phyloP scores from a whole-genome alignment of 1,140 invertebrate genomes.

The Cydia fagiglandana region DNA sequence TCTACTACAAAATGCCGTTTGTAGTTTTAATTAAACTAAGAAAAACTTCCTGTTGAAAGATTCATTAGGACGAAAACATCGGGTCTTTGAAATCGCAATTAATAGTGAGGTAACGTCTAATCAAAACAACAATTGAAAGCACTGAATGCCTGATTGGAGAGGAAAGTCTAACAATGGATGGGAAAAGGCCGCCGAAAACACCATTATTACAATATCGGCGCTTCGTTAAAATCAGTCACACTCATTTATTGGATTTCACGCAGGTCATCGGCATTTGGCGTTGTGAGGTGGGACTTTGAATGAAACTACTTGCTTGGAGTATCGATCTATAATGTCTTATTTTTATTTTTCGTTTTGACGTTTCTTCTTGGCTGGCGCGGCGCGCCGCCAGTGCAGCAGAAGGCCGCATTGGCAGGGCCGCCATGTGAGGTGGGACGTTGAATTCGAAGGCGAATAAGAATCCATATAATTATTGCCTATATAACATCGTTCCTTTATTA shows the following conservation, averaged over 20 bases:
- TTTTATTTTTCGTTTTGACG: too few relatives aligned
- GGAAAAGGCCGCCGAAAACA: conserved; percentile 26
- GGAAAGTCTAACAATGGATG: conserved; percentile 18
- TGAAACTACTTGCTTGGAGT: too few relatives aligned
- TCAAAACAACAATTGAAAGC: conserved; percentile 27
- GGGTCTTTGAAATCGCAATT: conserved; percentile 15
- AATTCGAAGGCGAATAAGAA: too few relatives aligned
- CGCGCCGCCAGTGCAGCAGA: too few relatives aligned
- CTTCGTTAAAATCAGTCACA: conserved; percentile 29
- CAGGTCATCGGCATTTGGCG: neutral
- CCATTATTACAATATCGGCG: conserved; percentile 17
- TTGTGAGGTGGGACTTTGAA: too few relatives aligned
- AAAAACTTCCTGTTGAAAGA: neutral
- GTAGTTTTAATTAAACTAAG: neutral
- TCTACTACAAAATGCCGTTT: neutral
- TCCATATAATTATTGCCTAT: too few relatives aligned
- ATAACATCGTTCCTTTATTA: neutral
- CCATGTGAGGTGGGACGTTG: too few relatives aligned
- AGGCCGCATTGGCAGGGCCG: too few relatives aligned
- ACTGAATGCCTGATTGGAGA: conserved; percentile 21
- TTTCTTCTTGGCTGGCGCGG: too few relatives aligned
- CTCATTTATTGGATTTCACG: conserved; percentile 27
- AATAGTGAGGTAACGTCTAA: conserved; percentile 13
- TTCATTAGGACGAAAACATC: conserved; percentile 10
- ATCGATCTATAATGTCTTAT: too few relatives aligned